Percentiles rank a stretch among this genome's conserved stretches.
Conservation (phyloP, 1,140 invertebrate genomes). For the Heterodera schachtii region DNA sequence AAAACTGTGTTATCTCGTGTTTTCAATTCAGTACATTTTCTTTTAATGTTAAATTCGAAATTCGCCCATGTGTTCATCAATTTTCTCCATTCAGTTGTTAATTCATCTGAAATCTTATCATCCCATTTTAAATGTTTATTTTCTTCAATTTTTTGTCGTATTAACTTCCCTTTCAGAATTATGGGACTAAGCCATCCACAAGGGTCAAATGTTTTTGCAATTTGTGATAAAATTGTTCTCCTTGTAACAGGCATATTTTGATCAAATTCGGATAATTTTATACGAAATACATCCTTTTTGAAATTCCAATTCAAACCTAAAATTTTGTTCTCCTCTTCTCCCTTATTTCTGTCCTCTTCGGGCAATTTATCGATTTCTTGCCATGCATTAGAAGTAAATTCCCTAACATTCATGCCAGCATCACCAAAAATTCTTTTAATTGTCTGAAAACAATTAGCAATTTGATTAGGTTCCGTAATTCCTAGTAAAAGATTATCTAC, state of each 20-base stretch:
- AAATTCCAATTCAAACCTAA: background rate
- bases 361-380: background rate
- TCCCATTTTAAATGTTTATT: background rate
- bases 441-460: background rate
- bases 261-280: background rate
- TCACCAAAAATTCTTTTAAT: background rate
- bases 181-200: background rate
- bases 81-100: background rate
- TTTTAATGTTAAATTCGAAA: too few species aligned
- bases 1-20: too few species aligned
- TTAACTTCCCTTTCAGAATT: background rate
- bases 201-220: background rate
- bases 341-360: background rate
- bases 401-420: background rate
- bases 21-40: too few species aligned
- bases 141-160: background rate
- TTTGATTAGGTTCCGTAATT: background rate
- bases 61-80: background rate
- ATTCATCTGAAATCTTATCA: background rate
- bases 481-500: conserved; percentile 7
- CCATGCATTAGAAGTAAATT: background rate
- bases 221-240: background rate
- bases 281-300: background rate
- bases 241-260: background rate
- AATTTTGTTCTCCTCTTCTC: background rate